These are phyloP conservation scores for Pempheris klunzingeri DNA, from an alignment of 2,797 vertebrate genomes.

Conservation along the genomic window DNA sequence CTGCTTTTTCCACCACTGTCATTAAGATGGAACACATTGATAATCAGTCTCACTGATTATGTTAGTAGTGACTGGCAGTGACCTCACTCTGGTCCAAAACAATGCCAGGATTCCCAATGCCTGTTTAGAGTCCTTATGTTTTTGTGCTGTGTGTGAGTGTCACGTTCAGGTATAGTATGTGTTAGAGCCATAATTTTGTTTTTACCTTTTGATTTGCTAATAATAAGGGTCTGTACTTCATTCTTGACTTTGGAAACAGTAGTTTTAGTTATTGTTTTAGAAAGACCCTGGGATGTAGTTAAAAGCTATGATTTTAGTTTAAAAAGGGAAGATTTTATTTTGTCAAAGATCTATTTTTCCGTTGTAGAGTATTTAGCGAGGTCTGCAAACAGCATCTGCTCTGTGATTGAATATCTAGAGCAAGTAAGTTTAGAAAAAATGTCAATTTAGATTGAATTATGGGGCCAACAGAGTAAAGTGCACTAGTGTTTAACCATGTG, in stretches of 20 bases:
- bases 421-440: background rate
- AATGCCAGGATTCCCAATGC: conserved; percentile 16
- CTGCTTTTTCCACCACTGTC: conserved; percentile 44
- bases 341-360: background rate
- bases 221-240: background rate
- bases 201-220: background rate
- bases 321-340: too few species aligned
- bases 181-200: background rate
- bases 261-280: too few species aligned
- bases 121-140: background rate
- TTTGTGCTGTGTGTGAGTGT: background rate
- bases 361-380: background rate
- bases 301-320: background rate
- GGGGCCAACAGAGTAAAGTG: background rate
- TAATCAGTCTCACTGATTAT: conserved; percentile 65
- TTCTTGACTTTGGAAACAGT: background rate
- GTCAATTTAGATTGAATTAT: background rate
- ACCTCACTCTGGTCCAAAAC: conserved; percentile 50
- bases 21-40: conserved; percentile 66
- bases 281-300: background rate
- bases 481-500: background rate
- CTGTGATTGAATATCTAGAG: background rate
- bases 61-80: conserved; percentile 65
- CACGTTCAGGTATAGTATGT: background rate
- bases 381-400: background rate